A percentile compares a stretch with the other conserved stretches of the same genome.
Evolutionary conservation across 2,113 vertebrate genomes (phyloP).

Genomic region (Phalacrocorax carbo): DNA sequence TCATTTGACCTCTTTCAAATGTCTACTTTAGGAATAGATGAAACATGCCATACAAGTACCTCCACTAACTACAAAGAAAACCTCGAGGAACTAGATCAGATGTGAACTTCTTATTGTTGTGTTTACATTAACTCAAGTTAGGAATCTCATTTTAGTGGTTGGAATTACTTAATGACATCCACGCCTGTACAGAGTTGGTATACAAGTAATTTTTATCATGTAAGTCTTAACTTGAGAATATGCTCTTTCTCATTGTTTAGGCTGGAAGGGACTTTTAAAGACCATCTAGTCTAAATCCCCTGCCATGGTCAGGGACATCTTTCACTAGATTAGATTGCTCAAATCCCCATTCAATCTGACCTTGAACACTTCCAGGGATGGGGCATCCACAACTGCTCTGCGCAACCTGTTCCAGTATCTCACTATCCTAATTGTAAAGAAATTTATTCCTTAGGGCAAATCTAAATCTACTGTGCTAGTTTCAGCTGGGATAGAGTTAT

Average conservation of each 20-base stretch:
- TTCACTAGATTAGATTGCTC: not conserved
- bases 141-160: not conserved
- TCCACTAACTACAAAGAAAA: not conserved
- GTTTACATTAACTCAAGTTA: not conserved
- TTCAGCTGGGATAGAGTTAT: too few relatives aligned
- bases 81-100: not conserved
- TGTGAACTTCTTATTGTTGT: not conserved
- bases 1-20: not conserved
- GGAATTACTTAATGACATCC: not conserved
- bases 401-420: not conserved
- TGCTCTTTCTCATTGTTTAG: not conserved
- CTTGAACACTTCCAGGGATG: not conserved
- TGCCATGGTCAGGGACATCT: not conserved
- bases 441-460: not conserved
- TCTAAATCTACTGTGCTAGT: not conserved
- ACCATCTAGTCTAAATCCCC: not conserved
- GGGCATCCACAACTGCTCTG: not conserved
- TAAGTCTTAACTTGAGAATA: not conserved
- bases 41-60: not conserved
- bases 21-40: not conserved
- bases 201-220: not conserved
- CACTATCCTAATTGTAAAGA: not conserved
- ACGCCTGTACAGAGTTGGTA: not conserved
- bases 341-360: not conserved
- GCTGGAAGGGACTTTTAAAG: not conserved